Evolutionary conservation across 1,140 invertebrate species (phyloP), one percentile per base, ranked within the genome.

Genomic region (Listronotus bonariensis): DNA sequence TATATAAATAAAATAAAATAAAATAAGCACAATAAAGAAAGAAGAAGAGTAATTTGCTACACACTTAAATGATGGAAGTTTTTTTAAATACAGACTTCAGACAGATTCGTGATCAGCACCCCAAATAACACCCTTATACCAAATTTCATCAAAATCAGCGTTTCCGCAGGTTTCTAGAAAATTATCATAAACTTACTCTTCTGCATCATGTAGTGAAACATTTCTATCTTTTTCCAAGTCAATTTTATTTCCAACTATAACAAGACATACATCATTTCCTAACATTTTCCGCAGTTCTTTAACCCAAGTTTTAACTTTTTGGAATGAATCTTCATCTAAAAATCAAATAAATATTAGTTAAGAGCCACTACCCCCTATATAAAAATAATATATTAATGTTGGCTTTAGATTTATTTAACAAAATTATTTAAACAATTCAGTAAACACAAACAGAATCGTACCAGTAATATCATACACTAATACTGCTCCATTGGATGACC

Each of bases 231-330:
- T 92, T 77, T 97, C 95, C 74, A 99, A 82, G 82, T 99, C 97
- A 76, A 91, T 88, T 87, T 99, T 99, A 81, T 99, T 99, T 45
- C 97, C 97, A 65, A 94, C 95, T 78, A 99, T 98, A 48, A 89
- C 88, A 38, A 99, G 81, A 72, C 89, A 89, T 68, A 98, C 92
- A 69, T 98, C 92, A 73, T 90, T 89, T 6, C 96, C 97, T 11
- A 98, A 83, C 91, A 99, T 98, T 82, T 95, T 96, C 67, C 92
- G 89, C 46, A 99, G 80, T 81, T 99, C 97, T 77, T 97, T 97
- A 7, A 99, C 95, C 97, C 97, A 99, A 78, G 90, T 96, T 83
- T 98, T 97, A 0, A 97, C 96, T 83, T 98, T 98, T 78, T 92
- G 88, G 82, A 99, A 99, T 3, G 97, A 98, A 76, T 97, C 92